Conservation (phyloP, 2,888 invertebrate genomes). For the Noctua fimbriata region DNA sequence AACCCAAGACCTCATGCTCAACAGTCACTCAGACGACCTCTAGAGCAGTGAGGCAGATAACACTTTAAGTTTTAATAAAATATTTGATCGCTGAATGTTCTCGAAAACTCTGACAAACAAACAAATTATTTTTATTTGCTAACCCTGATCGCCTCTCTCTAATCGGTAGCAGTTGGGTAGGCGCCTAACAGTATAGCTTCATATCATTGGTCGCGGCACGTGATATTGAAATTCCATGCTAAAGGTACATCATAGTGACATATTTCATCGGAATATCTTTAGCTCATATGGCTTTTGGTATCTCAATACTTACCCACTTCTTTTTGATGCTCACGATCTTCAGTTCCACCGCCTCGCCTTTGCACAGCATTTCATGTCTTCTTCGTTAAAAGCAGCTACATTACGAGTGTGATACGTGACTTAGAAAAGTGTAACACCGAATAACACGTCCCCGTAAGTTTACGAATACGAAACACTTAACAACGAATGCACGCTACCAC, state of each 20-base stretch:
- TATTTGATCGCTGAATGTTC: background rate
- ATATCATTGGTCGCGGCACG: background rate
- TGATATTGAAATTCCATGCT: constrained; percentile 17
- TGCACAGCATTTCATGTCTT: background rate
- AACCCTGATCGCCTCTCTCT: background rate
- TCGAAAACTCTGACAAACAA: background rate
- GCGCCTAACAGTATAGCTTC: background rate
- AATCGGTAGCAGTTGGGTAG: background rate
- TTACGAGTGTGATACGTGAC: no score
- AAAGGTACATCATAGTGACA: background rate
- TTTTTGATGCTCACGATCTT: constrained; percentile 29
- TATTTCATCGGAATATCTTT: constrained; percentile 13
- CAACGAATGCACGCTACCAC: no score
- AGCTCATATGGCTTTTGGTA: background rate
- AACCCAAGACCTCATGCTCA: background rate
- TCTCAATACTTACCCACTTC: constrained; percentile 23
- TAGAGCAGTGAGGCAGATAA: background rate
- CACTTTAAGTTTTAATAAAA: background rate
- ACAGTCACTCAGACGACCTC: background rate
- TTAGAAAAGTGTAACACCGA: no score
- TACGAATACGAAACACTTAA: no score
- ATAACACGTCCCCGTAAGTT: no score
- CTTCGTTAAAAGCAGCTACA: background rate
- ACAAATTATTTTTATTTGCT: background rate
- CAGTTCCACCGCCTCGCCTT: background rate